phyloP scores from a whole-genome alignment of 2,888 invertebrate genomes.

The Cylindroiulus punctatus region DNA sequence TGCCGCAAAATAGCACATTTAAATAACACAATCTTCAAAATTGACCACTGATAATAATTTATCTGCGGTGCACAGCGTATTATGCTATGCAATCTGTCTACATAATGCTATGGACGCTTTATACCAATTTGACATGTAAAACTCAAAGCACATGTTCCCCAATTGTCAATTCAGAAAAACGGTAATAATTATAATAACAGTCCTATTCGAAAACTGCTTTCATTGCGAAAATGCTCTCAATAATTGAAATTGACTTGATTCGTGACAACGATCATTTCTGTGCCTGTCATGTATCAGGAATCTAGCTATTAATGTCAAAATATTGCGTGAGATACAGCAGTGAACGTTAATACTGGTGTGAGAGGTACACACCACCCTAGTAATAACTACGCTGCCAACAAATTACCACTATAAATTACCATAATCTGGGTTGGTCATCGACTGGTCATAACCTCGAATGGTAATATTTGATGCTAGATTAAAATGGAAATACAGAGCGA shows the following conservation, averaged over 20 bases:
- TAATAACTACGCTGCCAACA: neutral
- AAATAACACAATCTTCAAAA: too few relatives aligned
- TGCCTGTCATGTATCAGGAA: neutral
- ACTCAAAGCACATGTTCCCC: too few relatives aligned
- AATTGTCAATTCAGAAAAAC: too few relatives aligned
- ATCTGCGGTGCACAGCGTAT: too few relatives aligned
- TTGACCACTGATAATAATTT: too few relatives aligned
- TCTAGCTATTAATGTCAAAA: neutral
- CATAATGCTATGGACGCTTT: too few relatives aligned
- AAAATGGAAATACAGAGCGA: neutral
- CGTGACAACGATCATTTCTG: too few relatives aligned
- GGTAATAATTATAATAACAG: neutral
- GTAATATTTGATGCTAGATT: constrained; percentile 13
- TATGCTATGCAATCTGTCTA: too few relatives aligned
- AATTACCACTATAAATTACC: constrained; percentile 20
- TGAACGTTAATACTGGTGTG: neutral
- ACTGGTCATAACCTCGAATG: neutral
- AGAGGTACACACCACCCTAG: neutral
- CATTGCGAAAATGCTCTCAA: neutral
- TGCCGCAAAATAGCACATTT: too few relatives aligned
- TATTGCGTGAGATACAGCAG: neutral
- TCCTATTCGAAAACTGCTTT: neutral
- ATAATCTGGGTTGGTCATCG: constrained; percentile 11
- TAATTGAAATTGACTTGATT: neutral
- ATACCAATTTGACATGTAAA: too few relatives aligned